phyloP scores from a whole-genome alignment of 1,140 invertebrate genomes.

The Arion vulgaris region DNA sequence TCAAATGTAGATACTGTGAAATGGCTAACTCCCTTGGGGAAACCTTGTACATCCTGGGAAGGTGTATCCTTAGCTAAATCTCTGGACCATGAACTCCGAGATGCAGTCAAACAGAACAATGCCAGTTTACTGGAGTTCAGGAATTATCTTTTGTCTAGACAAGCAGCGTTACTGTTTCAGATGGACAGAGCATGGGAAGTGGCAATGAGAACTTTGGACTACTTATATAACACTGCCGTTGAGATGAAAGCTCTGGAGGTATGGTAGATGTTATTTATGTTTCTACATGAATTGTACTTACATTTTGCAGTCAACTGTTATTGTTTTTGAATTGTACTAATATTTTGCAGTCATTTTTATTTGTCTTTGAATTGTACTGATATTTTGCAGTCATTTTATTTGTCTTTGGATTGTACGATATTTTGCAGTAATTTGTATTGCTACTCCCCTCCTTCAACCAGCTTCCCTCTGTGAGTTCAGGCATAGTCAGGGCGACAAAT shows the following conservation, averaged over 20 bases:
- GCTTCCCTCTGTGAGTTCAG: no score
- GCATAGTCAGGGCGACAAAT: no score
- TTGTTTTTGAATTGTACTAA: no score
- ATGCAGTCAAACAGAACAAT: conserved; percentile 80
- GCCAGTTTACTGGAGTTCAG: conserved; percentile 88
- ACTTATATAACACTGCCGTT: conserved; percentile 86
- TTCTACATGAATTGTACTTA: neutral
- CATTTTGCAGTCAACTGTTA: neutral
- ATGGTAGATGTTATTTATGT: neutral
- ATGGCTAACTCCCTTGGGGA: conserved; percentile 86
- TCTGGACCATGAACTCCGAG: conserved; percentile 80
- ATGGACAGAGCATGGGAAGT: conserved; percentile 87
- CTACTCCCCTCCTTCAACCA: no score
- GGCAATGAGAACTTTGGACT: conserved; percentile 86
- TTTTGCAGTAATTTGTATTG: no score
- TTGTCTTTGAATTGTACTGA: no score
- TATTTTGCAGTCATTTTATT: no score
- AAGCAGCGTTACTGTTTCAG: conserved; percentile 88
- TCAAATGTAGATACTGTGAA: conserved; percentile 77
- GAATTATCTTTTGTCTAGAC: conserved; percentile 94
- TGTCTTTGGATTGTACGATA: no score
- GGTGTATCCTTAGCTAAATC: conserved; percentile 83
- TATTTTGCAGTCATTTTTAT: conserved; percentile 36
- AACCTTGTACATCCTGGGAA: conserved; percentile 85
- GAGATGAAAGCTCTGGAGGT: conserved; percentile 87